phyloP scores from a whole-genome alignment of 2,797 vertebrate species.

The Oceanodroma leucorhoa region DNA sequence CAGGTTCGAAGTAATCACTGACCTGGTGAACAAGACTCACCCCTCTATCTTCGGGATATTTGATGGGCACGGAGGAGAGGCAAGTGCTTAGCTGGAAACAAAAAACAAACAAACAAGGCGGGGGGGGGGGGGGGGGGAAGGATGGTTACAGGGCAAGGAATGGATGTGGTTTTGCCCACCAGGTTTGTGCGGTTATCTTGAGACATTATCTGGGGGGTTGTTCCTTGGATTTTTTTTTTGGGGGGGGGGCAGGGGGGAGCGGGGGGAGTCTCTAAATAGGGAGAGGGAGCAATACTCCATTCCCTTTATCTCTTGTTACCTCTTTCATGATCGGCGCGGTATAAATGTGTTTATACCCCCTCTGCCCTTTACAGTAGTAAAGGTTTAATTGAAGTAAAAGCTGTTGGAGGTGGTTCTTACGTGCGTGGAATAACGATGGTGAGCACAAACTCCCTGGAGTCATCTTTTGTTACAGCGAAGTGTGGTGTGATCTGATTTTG shows the following conservation, averaged over 20 bases:
- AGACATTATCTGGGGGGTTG: neutral
- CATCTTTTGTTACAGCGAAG: slow-evolving; percentile 28
- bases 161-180: neutral
- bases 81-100: slow-evolving; percentile 67
- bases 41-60: slow-evolving; percentile 98
- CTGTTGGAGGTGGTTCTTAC: slow-evolving; percentile 17
- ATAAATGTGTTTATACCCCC: neutral
- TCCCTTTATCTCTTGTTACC: neutral
- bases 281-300: neutral
- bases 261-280: neutral
- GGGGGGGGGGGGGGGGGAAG: neutral
- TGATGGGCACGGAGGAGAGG: slow-evolving; percentile 97
- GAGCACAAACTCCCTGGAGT: slow-evolving; percentile 15
- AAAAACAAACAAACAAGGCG: rapidly evolving
- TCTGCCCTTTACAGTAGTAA: neutral
- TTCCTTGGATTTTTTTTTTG: neutral
- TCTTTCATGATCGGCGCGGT: rapidly evolving
- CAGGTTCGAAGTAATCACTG: slow-evolving; percentile 92
- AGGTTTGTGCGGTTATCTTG: neutral
- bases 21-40: slow-evolving; percentile 93
- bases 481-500: slow-evolving; percentile 10
- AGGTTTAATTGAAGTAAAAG: slow-evolving; percentile 25
- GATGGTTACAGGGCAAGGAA: neutral
- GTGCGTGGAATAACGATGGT: slow-evolving; percentile 7
- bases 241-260: too few relatives aligned